phyloP scores from a whole-genome alignment of 2,888 invertebrate genomes.

The Calameuta pallipes region DNA sequence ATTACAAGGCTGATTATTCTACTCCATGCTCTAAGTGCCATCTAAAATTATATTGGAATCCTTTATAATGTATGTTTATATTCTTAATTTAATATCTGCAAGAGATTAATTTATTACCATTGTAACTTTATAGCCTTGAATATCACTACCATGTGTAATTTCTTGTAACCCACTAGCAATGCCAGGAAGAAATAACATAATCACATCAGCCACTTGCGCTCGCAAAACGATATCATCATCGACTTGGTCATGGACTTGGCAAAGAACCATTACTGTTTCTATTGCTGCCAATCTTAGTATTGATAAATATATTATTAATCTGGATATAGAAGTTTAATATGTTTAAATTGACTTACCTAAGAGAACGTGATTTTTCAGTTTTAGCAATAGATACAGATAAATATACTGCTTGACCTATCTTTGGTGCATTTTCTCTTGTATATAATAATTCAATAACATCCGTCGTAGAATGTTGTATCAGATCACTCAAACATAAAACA shows the following conservation, averaged over 20 bases:
- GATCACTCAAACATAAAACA: constrained; percentile 68
- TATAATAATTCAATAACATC: constrained; percentile 71
- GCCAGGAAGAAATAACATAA: constrained; percentile 75
- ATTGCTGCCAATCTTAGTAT: constrained; percentile 67
- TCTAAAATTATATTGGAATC: constrained; percentile 49
- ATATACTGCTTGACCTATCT: constrained; percentile 76
- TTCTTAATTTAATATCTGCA: constrained; percentile 10
- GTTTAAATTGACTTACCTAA: constrained; percentile 69
- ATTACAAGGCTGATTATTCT: constrained; percentile 66
- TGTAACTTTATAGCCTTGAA: constrained; percentile 73
- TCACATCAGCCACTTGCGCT: constrained; percentile 69
- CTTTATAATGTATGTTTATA: not conserved
- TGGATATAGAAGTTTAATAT: constrained; percentile 11
- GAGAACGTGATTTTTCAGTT: constrained; percentile 72
- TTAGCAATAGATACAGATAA: constrained; percentile 75
- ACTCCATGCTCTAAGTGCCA: constrained; percentile 66
- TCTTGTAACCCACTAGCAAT: constrained; percentile 71
- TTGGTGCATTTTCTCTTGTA: constrained; percentile 69
- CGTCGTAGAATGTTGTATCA: constrained; percentile 68
- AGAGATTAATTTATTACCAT: constrained; percentile 65
- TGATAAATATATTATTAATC: constrained; percentile 28
- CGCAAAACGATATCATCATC: constrained; percentile 70
- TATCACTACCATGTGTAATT: constrained; percentile 70
- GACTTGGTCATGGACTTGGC: constrained; percentile 71
- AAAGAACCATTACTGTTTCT: constrained; percentile 74